These are phyloP conservation scores for Iselma pallidipennis DNA, from an alignment of 2,888 invertebrate species.

Conservation along the genomic window DNA sequence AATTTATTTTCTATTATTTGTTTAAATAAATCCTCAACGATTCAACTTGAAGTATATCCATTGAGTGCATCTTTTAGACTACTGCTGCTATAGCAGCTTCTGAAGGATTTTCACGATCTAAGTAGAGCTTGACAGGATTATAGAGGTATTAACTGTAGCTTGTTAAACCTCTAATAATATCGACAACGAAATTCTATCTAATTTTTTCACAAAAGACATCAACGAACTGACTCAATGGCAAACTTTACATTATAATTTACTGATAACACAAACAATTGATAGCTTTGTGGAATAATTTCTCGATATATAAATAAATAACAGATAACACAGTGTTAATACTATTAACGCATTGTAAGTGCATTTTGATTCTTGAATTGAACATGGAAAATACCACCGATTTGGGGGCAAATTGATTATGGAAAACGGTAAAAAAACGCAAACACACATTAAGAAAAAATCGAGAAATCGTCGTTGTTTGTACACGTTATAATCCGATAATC, in stretches of 20 bases:
- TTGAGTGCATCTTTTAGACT: too few relatives aligned
- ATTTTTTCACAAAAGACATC: background rate
- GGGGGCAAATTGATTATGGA: too few relatives aligned
- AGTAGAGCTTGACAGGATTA: background rate
- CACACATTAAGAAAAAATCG: background rate
- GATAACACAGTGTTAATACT: background rate
- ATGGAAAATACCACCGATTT: background rate
- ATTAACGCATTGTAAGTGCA: too few relatives aligned
- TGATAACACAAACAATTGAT: background rate
- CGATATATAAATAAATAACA: background rate
- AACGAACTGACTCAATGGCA: too few relatives aligned
- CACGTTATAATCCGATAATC: slow-evolving; percentile 1
- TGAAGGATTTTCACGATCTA: background rate
- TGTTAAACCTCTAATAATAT: background rate
- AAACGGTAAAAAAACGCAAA: background rate
- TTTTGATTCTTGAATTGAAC: too few relatives aligned
- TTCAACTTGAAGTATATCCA: too few relatives aligned
- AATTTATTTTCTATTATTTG: too few relatives aligned
- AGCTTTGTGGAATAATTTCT: background rate
- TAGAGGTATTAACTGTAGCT: background rate
- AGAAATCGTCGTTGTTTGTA: background rate
- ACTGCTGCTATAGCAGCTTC: background rate
- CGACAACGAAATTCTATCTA: background rate
- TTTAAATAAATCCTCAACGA: background rate
- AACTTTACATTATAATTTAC: too few relatives aligned